These are phyloP conservation scores for Ranitomeya imitator DNA, from an alignment of 2,113 vertebrate species.

Conservation along the genomic window DNA sequence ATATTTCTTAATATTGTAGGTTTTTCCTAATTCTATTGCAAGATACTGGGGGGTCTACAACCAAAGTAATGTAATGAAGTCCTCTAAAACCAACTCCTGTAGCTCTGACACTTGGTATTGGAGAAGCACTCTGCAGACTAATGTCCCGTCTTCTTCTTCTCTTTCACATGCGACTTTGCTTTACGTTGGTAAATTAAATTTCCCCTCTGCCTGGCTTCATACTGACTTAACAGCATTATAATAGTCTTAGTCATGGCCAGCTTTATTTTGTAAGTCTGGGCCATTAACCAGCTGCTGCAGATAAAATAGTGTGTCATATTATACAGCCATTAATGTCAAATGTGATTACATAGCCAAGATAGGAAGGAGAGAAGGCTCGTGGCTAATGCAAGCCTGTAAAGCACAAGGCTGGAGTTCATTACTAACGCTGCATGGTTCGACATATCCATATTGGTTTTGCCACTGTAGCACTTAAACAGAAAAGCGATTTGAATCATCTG, in stretches of 20 bases:
- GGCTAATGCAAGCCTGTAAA: conserved; percentile 43
- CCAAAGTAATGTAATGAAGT: conserved; percentile 32
- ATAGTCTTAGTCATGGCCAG: conserved; percentile 62
- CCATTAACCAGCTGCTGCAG: conserved; percentile 61
- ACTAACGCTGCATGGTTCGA: conserved; percentile 47
- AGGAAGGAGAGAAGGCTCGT: conserved; percentile 33
- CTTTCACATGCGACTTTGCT: conserved; percentile 29
- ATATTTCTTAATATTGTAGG: conserved; percentile 24
- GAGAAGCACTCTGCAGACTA: not conserved
- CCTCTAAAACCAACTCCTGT: not conserved
- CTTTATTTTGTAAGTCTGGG: conserved; percentile 50
- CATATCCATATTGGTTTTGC: conserved; percentile 48
- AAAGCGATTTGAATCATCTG: conserved; percentile 49
- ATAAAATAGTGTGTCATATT: conserved; percentile 58
- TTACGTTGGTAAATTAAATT: conserved; percentile 56
- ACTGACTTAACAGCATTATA: conserved; percentile 57
- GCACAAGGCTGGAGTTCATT: conserved; percentile 52
- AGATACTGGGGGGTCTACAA: conserved; percentile 9
- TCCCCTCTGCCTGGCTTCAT: not conserved
- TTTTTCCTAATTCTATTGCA: conserved; percentile 7
- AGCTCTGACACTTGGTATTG: not conserved
- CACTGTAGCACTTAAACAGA: conserved; percentile 51
- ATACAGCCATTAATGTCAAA: conserved; percentile 21
- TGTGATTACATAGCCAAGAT: conserved; percentile 56
- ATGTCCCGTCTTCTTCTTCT: not conserved